Conservation (phyloP, 2,797 vertebrate genomes). For the Chelidonichthys spinosus region DNA sequence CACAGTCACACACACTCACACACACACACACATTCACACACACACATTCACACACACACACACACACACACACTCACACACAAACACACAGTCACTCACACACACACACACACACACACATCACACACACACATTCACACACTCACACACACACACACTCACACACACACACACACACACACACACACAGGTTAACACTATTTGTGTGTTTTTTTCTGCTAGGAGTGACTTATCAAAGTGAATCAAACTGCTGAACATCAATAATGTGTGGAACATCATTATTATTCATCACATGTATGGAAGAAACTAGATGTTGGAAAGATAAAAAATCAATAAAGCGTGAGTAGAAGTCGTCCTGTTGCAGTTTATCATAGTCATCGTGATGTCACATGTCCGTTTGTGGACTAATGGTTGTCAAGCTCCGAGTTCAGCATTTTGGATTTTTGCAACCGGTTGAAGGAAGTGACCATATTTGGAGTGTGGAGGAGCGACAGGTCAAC, state of each 20-base stretch:
- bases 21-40: not conserved
- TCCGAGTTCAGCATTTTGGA: too few relatives aligned
- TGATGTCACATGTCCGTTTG: too few relatives aligned
- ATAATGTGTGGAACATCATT: slow-evolving; percentile 7
- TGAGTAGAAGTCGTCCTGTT: slow-evolving; percentile 10
- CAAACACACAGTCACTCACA: not conserved
- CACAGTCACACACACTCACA: not conserved
- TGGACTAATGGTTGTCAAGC: too few relatives aligned
- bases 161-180: not conserved
- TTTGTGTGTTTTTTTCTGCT: slow-evolving; percentile 12
- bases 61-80: not conserved
- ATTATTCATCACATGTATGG: slow-evolving; percentile 24
- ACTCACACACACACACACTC: not conserved
- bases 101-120: not conserved
- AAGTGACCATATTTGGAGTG: too few relatives aligned
- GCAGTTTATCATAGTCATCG: too few relatives aligned
- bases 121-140: not conserved
- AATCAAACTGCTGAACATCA: slow-evolving; percentile 8
- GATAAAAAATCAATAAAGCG: slow-evolving; percentile 37
- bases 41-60: not conserved
- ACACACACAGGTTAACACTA: slow-evolving; percentile 2
- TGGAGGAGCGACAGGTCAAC: too few relatives aligned
- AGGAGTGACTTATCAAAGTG: not conserved
- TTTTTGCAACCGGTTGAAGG: too few relatives aligned
- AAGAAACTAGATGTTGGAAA: slow-evolving; percentile 1